A percentile compares a stretch with the other conserved stretches of the same genome.
phyloP scores from a whole-genome alignment of 1,140 invertebrate species.

The Ridgeia piscesae region DNA sequence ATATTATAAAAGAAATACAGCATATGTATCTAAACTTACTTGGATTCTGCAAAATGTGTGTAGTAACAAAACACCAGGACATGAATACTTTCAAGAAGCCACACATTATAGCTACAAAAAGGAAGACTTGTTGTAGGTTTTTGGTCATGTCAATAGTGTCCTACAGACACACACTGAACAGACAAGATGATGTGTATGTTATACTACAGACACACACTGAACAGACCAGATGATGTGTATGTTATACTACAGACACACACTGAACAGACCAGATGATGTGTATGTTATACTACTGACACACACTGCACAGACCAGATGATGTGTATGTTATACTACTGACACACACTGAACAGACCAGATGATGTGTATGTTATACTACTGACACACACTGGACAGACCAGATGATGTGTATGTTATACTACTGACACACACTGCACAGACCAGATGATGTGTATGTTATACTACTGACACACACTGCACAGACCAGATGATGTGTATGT shows the following conservation, averaged over 20 bases:
- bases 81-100: not conserved
- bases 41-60: too few relatives aligned
- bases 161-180: too few relatives aligned
- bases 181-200: not conserved
- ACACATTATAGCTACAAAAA: not conserved
- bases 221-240: not conserved
- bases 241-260: too few relatives aligned
- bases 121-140: not conserved
- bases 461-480: too few relatives aligned
- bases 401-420: not conserved
- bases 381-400: not conserved
- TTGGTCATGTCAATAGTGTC: too few relatives aligned
- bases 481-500: not conserved
- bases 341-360: not conserved
- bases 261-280: not conserved
- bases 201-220: too few relatives aligned
- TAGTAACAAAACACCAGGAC: too few relatives aligned
- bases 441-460: not conserved
- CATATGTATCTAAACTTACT: too few relatives aligned
- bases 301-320: not conserved
- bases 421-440: not conserved
- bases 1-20: too few relatives aligned
- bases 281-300: not conserved
- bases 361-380: not conserved
- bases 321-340: not conserved